Conservation (phyloP, 2,888 invertebrate species). For the Tineola bisselliella region DNA sequence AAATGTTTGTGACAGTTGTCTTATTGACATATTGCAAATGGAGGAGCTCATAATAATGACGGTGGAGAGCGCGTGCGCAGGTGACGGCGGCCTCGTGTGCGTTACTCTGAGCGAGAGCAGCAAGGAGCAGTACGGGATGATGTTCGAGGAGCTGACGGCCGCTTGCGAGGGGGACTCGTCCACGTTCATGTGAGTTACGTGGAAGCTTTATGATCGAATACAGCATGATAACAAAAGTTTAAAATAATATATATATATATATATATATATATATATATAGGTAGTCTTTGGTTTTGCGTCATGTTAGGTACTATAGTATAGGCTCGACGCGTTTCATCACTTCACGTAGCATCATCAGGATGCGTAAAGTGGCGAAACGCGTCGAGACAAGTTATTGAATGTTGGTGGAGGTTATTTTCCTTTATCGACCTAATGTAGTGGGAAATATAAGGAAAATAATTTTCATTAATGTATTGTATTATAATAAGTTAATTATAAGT, state of each 20-base stretch:
- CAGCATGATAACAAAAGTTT: no score
- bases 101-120: slow-evolving; percentile 29
- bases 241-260: no score
- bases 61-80: slow-evolving; percentile 24
- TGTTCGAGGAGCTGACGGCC: slow-evolving; percentile 30
- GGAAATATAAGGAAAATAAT: no score
- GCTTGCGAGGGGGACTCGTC: slow-evolving; percentile 25
- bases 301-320: no score
- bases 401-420: no score
- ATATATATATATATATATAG: no score
- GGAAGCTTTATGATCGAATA: no score
- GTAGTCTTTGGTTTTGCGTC: no score
- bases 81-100: slow-evolving; percentile 32
- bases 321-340: no score
- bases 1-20: slow-evolving; percentile 29
- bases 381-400: no score
- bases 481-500: not conserved
- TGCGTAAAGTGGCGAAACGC: no score
- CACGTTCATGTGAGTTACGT: not conserved
- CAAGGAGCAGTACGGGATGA: slow-evolving; percentile 24
- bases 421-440: not conserved
- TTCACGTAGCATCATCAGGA: no score
- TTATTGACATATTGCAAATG: slow-evolving; percentile 29
- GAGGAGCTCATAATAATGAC: slow-evolving; percentile 30
- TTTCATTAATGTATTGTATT: not conserved